phyloP scores from a whole-genome alignment of 2,888 invertebrate genomes.

The Clunio marinus region DNA sequence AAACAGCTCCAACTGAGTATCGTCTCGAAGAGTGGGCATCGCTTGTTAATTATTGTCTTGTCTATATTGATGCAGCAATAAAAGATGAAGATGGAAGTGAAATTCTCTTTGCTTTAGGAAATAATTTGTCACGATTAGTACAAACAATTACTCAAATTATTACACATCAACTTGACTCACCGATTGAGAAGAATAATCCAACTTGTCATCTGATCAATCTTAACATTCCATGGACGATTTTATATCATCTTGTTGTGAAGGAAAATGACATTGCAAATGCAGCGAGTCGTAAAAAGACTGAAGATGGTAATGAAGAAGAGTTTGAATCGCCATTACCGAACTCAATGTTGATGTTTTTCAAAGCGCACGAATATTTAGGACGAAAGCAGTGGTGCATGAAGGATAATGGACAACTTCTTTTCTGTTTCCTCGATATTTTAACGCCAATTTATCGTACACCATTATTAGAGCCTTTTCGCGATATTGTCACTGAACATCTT shows the following conservation, averaged over 20 bases:
- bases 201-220: conserved; percentile 66
- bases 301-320: conserved; percentile 50
- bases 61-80: conserved; percentile 54
- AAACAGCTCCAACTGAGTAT: conserved; percentile 51
- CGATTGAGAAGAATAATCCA: conserved; percentile 56
- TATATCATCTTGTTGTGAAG: conserved; percentile 72
- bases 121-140: conserved; percentile 62
- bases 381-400: conserved; percentile 72
- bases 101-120: conserved; percentile 55
- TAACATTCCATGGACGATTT: conserved; percentile 75
- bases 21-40: conserved; percentile 52
- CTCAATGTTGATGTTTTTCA: conserved; percentile 71
- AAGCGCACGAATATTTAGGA: conserved; percentile 80
- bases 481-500: conserved; percentile 69
- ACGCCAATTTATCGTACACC: conserved; percentile 66
- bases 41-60: conserved; percentile 50
- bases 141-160: conserved; percentile 72
- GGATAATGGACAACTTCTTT: conserved; percentile 70
- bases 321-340: conserved; percentile 62
- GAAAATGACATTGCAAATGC: conserved; percentile 42
- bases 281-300: conserved; percentile 42
- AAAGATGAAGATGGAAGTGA: conserved; percentile 53
- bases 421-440: conserved; percentile 71
- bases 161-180: conserved; percentile 69
- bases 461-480: conserved; percentile 59